Percentiles rank a stretch among this genome's conserved stretches.
These are phyloP conservation scores for Volucella bombylans DNA, from an alignment of 2,888 invertebrate genomes.

Conservation along the genomic window DNA sequence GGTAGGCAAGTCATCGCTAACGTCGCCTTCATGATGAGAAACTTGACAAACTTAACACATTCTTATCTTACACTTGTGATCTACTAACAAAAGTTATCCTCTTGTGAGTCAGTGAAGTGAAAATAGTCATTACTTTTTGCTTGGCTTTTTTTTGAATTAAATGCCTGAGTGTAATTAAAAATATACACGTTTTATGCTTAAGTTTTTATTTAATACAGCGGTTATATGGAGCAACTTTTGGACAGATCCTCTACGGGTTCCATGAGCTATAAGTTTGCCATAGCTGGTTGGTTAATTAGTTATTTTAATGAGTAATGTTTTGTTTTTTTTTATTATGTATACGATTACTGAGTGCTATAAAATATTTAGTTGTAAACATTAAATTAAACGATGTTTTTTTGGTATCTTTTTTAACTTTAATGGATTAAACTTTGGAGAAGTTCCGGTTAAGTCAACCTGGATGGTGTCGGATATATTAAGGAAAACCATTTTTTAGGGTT, in stretches of 20 bases:
- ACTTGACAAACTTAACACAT: constrained; percentile 52
- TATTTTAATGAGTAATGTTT: too few relatives aligned
- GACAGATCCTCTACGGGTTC: constrained; percentile 1
- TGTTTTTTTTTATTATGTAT: too few relatives aligned
- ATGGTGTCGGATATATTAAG: too few relatives aligned
- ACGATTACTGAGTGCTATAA: too few relatives aligned
- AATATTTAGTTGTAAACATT: too few relatives aligned
- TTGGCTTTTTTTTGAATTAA: constrained; percentile 10
- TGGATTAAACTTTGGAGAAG: too few relatives aligned
- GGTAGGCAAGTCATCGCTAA: not conserved
- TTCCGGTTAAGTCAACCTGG: too few relatives aligned
- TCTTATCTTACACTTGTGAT: constrained; percentile 47
- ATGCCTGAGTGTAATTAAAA: constrained; percentile 48
- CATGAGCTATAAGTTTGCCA: not conserved
- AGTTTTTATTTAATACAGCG: constrained; percentile 11
- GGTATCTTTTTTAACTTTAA: too few relatives aligned
- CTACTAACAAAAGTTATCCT: constrained; percentile 48
- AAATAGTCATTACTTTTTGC: constrained; percentile 2
- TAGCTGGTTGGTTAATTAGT: too few relatives aligned
- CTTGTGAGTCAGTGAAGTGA: constrained; percentile 12
- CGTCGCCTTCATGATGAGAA: constrained; percentile 41
- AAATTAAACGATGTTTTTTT: too few relatives aligned
- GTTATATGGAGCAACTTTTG: constrained; percentile 22
- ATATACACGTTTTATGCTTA: constrained; percentile 1
- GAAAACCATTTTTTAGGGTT: too few relatives aligned